phyloP scores from a whole-genome alignment of 2,797 vertebrate genomes.

The Allobates femoralis region DNA sequence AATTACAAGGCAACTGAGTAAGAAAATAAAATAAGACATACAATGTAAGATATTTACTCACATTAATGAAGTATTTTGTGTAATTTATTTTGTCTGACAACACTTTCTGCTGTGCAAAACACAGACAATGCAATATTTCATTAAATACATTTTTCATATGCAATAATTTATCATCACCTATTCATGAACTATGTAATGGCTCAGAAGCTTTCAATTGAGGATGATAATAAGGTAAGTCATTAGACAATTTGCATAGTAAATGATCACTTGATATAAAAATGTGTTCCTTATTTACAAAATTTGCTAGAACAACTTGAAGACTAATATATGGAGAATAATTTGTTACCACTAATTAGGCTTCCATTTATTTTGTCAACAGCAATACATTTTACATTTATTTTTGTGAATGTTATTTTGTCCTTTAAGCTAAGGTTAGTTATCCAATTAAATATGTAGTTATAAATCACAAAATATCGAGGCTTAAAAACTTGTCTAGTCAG shows the following conservation, averaged over 20 bases:
- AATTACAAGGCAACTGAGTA: not conserved
- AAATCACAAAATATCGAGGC: not conserved
- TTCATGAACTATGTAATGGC: slow-evolving; percentile 11
- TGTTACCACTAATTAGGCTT: slow-evolving; percentile 33
- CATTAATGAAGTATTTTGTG: not conserved
- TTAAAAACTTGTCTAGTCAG: not conserved
- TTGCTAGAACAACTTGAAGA: slow-evolving; percentile 8
- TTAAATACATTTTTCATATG: slow-evolving; percentile 10
- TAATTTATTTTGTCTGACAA: not conserved
- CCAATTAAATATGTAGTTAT: not conserved
- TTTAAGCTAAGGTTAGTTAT: not conserved
- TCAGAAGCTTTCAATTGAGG: not conserved
- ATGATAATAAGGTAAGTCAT: slow-evolving; percentile 24
- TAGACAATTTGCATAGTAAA: slow-evolving; percentile 25
- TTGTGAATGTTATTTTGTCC: slow-evolving; percentile 20
- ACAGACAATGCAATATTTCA: not conserved
- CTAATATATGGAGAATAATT: not conserved
- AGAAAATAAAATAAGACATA: not conserved
- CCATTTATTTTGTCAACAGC: slow-evolving; percentile 23
- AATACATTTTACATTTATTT: slow-evolving; percentile 36
- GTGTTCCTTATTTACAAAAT: slow-evolving; percentile 11
- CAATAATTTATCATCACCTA: slow-evolving; percentile 22
- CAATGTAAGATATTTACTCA: not conserved
- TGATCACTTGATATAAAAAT: slow-evolving; percentile 25
- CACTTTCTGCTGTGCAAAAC: not conserved